Percentiles rank a stretch among this genome's conserved stretches.
These are phyloP conservation scores for Prolemur simus DNA, from an alignment of 2,113 vertebrate species.

Conservation along the genomic window DNA sequence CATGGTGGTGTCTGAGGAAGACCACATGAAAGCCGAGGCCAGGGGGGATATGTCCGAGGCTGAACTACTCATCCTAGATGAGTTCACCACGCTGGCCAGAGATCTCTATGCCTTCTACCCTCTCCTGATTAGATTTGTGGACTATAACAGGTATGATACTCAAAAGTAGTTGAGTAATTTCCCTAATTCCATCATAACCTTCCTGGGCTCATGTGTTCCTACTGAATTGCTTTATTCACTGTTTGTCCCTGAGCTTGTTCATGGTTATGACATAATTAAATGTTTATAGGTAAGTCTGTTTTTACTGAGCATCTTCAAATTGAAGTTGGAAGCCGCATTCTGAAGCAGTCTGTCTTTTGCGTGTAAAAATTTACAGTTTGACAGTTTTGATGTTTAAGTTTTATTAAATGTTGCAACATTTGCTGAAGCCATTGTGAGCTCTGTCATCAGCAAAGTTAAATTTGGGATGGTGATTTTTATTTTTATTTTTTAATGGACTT, in stretches of 20 bases:
- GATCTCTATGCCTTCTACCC: conserved; percentile 99
- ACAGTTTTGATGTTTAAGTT: neutral
- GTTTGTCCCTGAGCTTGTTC: neutral
- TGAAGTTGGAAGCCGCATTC: neutral
- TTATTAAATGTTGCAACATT: neutral
- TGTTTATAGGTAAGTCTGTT: neutral
- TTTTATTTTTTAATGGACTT: neutral
- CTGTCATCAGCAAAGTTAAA: neutral
- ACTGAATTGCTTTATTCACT: neutral
- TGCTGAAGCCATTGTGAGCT: neutral
- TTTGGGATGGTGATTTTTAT: neutral
- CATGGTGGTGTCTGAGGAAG: conserved; percentile 94
- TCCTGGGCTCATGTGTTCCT: fast-evolving
- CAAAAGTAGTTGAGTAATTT: neutral
- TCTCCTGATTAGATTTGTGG: conserved; percentile 96
- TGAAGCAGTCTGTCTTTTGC: neutral
- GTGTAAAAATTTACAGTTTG: neutral
- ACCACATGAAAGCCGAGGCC: conserved; percentile 94
- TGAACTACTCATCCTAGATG: conserved; percentile 96
- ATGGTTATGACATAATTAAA: neutral
- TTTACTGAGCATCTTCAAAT: neutral
- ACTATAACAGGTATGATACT: conserved; percentile 94
- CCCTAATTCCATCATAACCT: neutral
- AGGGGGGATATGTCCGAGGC: conserved; percentile 97
- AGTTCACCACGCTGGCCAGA: conserved; percentile 94